Evolutionary conservation across 2,113 vertebrate genomes (phyloP).

Genomic region (Plecotus auritus): DNA sequence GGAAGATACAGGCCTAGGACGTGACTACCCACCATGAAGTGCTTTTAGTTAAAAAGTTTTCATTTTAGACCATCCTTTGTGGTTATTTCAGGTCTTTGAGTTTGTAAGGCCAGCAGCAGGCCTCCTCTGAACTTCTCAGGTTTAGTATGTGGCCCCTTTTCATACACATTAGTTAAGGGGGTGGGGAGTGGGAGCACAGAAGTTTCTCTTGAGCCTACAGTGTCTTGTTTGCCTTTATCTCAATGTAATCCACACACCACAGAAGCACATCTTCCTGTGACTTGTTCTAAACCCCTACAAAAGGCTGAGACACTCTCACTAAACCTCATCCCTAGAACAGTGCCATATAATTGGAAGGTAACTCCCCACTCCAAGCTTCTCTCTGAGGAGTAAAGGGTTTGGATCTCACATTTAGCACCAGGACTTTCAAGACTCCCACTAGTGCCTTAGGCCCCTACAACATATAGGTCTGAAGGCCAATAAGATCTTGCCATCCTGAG

Average conservation of each 20-base stretch:
- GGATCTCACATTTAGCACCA: not conserved
- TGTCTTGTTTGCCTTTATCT: not conserved
- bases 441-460: not conserved
- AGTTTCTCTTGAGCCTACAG: not conserved
- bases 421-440: not conserved
- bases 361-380: not conserved
- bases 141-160: too few relatives aligned
- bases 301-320: not conserved
- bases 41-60: too few relatives aligned
- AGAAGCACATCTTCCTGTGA: not conserved
- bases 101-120: too few relatives aligned
- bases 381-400: not conserved
- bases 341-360: not conserved
- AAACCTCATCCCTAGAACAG: too few relatives aligned
- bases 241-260: not conserved
- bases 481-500: not conserved
- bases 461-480: not conserved
- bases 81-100: too few relatives aligned
- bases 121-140: too few relatives aligned
- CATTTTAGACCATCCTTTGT: too few relatives aligned
- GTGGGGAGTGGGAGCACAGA: too few relatives aligned
- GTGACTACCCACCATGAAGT: too few relatives aligned
- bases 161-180: not conserved
- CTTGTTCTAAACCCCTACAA: not conserved
- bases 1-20: too few relatives aligned